These are phyloP conservation scores for Thyatira batis DNA, from an alignment of 2,888 invertebrate genomes.

Conservation along the genomic window DNA sequence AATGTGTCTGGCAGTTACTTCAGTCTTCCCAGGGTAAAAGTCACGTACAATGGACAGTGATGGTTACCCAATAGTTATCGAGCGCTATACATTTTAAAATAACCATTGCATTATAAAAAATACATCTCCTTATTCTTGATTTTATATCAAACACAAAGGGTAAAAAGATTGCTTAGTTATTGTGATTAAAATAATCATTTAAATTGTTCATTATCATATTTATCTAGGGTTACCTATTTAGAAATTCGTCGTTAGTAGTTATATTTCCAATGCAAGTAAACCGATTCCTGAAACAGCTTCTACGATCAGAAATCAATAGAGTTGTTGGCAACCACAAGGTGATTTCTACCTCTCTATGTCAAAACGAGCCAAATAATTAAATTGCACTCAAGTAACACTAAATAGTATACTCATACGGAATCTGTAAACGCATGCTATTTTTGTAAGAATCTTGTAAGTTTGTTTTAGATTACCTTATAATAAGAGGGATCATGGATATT, in stretches of 20 bases:
- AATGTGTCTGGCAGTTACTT: constrained; percentile 50
- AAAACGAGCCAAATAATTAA: background rate
- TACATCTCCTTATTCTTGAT: too few species aligned
- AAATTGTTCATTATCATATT: too few species aligned
- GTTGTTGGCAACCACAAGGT: background rate
- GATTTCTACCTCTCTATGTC: background rate
- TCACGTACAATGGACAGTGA: constrained; percentile 67
- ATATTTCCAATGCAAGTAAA: background rate
- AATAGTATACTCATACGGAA: too few species aligned
- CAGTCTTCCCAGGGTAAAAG: constrained; percentile 51
- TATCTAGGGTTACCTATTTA: background rate
- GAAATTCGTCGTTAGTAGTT: background rate
- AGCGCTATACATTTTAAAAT: constrained; percentile 28
- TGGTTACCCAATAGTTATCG: constrained; percentile 54
- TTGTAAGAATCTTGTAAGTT: too few species aligned
- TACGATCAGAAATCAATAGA: background rate
- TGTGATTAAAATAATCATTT: too few species aligned
- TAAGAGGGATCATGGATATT: too few species aligned
- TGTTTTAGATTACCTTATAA: too few species aligned
- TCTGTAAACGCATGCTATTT: background rate
- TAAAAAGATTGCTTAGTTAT: too few species aligned
- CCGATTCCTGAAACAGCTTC: background rate
- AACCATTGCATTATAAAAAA: too few species aligned
- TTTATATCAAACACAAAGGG: too few species aligned
- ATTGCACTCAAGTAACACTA: background rate